A percentile compares a stretch with the other conserved stretches of the same genome.
These are phyloP conservation scores for Epizoanthus ramosus DNA, from an alignment of 92 coral and sea anemone genomes.

Conservation along the genomic window DNA sequence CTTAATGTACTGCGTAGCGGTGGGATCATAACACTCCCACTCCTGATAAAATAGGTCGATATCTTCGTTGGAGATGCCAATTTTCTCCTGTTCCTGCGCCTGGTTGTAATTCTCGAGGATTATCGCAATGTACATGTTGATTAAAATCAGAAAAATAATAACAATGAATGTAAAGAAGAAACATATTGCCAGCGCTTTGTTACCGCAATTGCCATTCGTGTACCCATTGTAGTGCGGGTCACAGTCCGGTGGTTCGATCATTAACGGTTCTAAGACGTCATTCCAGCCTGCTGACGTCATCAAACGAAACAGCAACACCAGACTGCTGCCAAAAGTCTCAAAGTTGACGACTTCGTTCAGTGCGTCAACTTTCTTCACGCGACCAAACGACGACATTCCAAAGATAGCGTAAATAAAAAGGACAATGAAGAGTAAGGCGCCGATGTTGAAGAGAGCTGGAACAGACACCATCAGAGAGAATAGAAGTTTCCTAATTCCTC, in stretches of 20 bases:
- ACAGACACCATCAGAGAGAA: constrained; percentile 84
- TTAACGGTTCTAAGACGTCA: constrained; percentile 84
- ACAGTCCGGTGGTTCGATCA: constrained; percentile 90
- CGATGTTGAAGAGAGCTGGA: constrained; percentile 92
- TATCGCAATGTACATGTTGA: constrained; percentile 97
- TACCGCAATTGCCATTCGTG: constrained; percentile 87
- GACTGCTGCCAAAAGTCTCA: constrained; percentile 85
- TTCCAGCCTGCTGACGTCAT: constrained; percentile 99
- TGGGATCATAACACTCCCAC: constrained; percentile 91
- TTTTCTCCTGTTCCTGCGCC: constrained; percentile 88
- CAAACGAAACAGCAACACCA: constrained; percentile 84
- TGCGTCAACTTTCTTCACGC: constrained; percentile 87
- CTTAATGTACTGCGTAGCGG: constrained; percentile 82
- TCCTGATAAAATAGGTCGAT: constrained; percentile 86
- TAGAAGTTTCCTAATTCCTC: constrained; percentile 86
- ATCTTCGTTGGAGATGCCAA: constrained; percentile 95
- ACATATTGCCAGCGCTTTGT: constrained; percentile 59
- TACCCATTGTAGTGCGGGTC: constrained; percentile 77
- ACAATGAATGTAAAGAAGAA: constrained; percentile 80
- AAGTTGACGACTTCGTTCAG: constrained; percentile 93
- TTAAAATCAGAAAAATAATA: constrained; percentile 80
- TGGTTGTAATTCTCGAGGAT: constrained; percentile 92
- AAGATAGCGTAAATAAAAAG: constrained; percentile 88
- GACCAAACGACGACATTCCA: constrained; percentile 95
- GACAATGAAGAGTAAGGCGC: constrained; percentile 84